Evolutionary conservation across 2,888 invertebrate genomes (phyloP), one percentile per base, ranked within the genome.

Genomic region (Leptopilina drosophilae): DNA sequence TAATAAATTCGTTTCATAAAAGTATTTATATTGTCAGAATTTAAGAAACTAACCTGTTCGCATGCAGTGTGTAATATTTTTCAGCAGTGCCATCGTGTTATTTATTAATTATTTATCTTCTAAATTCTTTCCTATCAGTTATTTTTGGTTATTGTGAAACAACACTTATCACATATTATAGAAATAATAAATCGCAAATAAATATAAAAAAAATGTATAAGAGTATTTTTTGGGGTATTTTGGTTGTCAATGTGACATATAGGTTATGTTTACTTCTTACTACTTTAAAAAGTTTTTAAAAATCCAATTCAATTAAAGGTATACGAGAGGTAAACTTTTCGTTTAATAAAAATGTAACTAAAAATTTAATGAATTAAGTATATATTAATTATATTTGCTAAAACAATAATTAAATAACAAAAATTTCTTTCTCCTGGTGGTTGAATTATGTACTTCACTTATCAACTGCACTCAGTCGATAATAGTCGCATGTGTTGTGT

Each of bases 1-100:
- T 64, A 33, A 12, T 64, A 33, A 12, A 40, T 12, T 33, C 12
- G 33, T 20, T 33, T 33, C 4, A 11, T n/a, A 26, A 20, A 11
- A 15, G 26, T 12, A 64, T 8, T 33, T 33, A 33, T 4, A 64
- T 33, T 33, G 12, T 26, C 5, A 33, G 14, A 56, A 53, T 56
- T 42, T n/a, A n/a, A 9, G 8, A 56, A 56, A 73, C 73, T 73
- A 33, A 73, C 73, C 73, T 73, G 56, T 8, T 9, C 56, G 33
- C 8, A 20, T n/a, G n/a, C 26, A 33, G 9, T 33, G 33, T 5
- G n/a, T 9, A 53, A 73, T 33, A 73, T n/a, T 73, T 56, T 73
- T 73, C 56, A 53, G 20, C 9, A 73, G 56, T 73, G 73, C 73
- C 73, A 73, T 42, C 42, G 7, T 7, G 5, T 59, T 59, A 56